Evolutionary conservation across 2,797 vertebrate genomes (phyloP), one percentile per base, ranked within the genome.

Genomic region (Naso thynnoides): DNA sequence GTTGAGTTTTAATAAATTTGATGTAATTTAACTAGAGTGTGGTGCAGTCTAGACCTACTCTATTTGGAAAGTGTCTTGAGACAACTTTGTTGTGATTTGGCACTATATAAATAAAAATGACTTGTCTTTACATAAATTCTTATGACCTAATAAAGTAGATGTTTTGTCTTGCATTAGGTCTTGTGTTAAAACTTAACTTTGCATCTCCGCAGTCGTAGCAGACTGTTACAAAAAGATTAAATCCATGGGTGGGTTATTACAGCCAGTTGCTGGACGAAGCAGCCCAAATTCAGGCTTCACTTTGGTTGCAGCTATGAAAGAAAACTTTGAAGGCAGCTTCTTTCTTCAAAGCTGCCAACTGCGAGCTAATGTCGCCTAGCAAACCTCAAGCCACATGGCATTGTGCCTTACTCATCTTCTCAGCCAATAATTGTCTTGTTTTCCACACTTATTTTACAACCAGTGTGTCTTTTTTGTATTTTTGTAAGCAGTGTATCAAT

Each of bases 181-280:
- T 68, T 31, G 8, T 71, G 39, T 48, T 57, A 56, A 55, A 49
- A 70, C 48, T 78, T 48, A 21, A 41, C 65, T 75, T 73, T 81
- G 72, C 42, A 38, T 82, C 57, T n/a, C 50, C 62, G 15, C 44
- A 68, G 75, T 58, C 33, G 50, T 33, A 74, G 52, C 26, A 11
- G 70, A 47, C 65, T 69, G 50, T 73, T 74, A 59, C n/a, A n/a
- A n/a, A n/a, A n/a, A 68, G 45, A 83, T 83, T 61, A 48, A 78
- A 73, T 16, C 52, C 53, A 45, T 47, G 50, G 14, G 67, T 47
- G 50, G 14, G 67, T 79, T 70, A 44, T 9, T 72, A 75, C 57
- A 59, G 62, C 39, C 54, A 61, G 78, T 41, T 8, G n/a, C 60
- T 69, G 57, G 47, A 74, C 55, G 54, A 47, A 71, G 62, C 76